Conservation (phyloP, 1,140 invertebrate genomes). For the Polyergus mexicanus region DNA sequence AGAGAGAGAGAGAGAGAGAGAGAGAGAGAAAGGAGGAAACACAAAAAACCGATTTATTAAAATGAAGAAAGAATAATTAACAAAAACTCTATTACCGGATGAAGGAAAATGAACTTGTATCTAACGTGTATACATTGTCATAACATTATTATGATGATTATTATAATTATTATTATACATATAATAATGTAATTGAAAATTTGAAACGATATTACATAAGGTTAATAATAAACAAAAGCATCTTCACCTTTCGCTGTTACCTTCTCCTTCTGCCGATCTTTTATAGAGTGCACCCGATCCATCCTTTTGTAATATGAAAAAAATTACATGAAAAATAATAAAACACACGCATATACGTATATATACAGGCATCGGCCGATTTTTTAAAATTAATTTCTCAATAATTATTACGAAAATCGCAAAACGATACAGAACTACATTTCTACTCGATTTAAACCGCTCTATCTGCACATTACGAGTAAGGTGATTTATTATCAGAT, state of each 20-base stretch:
- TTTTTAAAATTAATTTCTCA: too few relatives aligned
- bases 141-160: constrained; percentile 84
- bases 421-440: too few relatives aligned
- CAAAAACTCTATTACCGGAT: constrained; percentile 82
- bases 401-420: too few relatives aligned
- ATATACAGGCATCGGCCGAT: too few relatives aligned
- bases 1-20: constrained; percentile 17
- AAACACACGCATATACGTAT: background rate
- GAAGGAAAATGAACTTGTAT: constrained; percentile 83
- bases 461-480: too few relatives aligned
- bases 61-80: constrained; percentile 82
- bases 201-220: constrained; percentile 87
- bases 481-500: too few relatives aligned
- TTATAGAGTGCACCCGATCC: background rate
- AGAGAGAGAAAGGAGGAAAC: constrained; percentile 70
- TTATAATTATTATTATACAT: constrained; percentile 82
- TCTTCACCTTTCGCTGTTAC: constrained; percentile 82
- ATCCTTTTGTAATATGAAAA: background rate
- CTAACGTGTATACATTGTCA: constrained; percentile 87
- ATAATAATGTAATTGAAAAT: constrained; percentile 87
- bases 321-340: background rate
- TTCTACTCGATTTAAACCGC: too few relatives aligned
- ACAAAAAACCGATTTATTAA: constrained; percentile 83
- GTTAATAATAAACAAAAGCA: constrained; percentile 87
- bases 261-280: constrained; percentile 57